Base-by-base conservation (phyloP, 1,140 invertebrate genomes). In the Lineus longissimus region DNA sequence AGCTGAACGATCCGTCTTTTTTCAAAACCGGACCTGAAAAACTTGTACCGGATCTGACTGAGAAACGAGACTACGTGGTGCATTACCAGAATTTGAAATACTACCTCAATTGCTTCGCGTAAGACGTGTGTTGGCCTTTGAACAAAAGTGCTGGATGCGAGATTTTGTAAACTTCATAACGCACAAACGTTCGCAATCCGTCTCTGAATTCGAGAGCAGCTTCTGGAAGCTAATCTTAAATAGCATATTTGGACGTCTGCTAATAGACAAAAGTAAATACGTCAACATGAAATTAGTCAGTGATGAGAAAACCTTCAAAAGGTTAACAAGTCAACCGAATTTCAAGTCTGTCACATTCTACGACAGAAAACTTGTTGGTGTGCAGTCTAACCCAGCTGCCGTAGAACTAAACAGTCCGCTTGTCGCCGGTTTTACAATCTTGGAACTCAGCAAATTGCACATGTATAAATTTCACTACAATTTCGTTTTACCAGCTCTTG, bases 381-480 rank as follows among this genome's bases (percentile, higher is more conserved):
- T 51, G n/a, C 19, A 51, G 47, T 7, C n/a, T 6, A 51, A 51
- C 4, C n/a, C n/a, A 4, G 47, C n/a, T 9, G 6, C 25, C 47
- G n/a, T 51, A 6, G 25, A 19, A 23, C 47, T 51, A 6, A 4
- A n/a, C 47, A 51, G 25, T 9, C 47, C 47, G n/a, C 6, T 51
- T n/a, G 47, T 27, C 6, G 47, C 25, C 6, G 47, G 47, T 15
- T 36, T 7, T 15, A 36, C 33, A 15, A 15, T 27, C 6, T 19
- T 51, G n/a, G 47, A 51, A n/a, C 9, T 19, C 6, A 51, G 19
- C 25, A 51, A 51, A n/a, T n/a, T 51, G 6, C 47, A 51, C 47
- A 51, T 51, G 47, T 51, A 51, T n/a, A 51, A 51, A n/a, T 51
- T 51, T n/a, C 47, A 51, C 25, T 19, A 51, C 47, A 51, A 51